Conservation (phyloP, 53 echinoderm and acorn worm genomes). For the Temnopleurus reevesii region DNA sequence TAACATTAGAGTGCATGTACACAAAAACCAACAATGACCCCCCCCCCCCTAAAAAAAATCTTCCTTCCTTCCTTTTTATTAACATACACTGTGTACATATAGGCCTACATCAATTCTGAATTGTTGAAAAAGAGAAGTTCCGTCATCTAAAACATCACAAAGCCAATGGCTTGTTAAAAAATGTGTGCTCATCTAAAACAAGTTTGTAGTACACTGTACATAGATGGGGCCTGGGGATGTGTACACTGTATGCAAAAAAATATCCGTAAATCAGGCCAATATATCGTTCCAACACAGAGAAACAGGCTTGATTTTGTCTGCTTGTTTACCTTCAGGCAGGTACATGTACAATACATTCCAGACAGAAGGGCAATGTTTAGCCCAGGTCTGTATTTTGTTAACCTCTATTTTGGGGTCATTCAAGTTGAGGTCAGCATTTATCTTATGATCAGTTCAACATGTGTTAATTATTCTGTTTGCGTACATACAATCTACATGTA, state of each 20-base stretch:
- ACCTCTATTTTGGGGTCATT: background rate
- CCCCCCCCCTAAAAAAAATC: background rate
- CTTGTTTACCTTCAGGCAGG: constrained; percentile 6
- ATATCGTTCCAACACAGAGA: background rate
- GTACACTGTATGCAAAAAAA: too few relatives aligned
- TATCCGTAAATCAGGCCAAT: constrained; percentile 11
- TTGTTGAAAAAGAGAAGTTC: too few relatives aligned
- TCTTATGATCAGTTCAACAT: background rate
- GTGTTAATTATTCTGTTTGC: background rate
- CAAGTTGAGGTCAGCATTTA: background rate
- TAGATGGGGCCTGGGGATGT: background rate
- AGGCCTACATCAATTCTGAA: background rate
- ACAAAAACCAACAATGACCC: too few relatives aligned
- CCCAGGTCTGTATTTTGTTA: background rate
- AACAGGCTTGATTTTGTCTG: background rate
- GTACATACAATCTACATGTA: too few relatives aligned
- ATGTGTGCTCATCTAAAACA: too few relatives aligned
- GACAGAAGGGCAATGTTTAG: background rate
- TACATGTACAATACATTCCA: background rate
- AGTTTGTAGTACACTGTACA: too few relatives aligned
- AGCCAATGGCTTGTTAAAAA: too few relatives aligned
- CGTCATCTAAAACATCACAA: too few relatives aligned
- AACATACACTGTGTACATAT: background rate
- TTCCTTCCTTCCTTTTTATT: too few relatives aligned
- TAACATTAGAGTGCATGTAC: too few relatives aligned